Evolutionary conservation across 2,113 vertebrate species (phyloP).

Genomic region (Geococcyx californianus): DNA sequence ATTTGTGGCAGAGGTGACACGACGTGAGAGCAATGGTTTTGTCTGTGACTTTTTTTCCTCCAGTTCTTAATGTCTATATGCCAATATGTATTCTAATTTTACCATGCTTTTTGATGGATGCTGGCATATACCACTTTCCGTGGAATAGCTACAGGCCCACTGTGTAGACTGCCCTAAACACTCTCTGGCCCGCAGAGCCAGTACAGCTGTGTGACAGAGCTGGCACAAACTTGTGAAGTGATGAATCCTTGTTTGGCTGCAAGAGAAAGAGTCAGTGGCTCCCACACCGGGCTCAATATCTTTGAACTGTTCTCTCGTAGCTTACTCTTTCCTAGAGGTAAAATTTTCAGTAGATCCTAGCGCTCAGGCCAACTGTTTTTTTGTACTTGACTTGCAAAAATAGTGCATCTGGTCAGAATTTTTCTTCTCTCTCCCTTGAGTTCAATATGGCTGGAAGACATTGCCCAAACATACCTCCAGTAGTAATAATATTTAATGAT

Average conservation of each 20-base stretch:
- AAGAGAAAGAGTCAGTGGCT: not conserved
- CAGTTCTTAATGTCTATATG: not conserved
- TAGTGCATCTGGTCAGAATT: not conserved
- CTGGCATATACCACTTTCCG: not conserved
- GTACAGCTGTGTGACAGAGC: not conserved
- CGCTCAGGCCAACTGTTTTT: not conserved
- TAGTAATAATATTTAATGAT: conserved; percentile 35
- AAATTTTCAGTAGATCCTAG: not conserved
- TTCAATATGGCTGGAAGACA: not conserved
- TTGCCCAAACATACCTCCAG: conserved; percentile 18
- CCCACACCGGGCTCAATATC: not conserved
- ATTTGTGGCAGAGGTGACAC: not conserved
- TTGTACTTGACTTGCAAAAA: not conserved
- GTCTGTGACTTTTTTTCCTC: not conserved
- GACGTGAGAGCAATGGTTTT: not conserved
- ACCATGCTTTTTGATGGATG: not conserved
- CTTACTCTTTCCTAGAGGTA: not conserved
- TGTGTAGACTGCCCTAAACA: not conserved
- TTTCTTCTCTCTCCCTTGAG: not conserved
- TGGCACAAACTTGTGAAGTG: not conserved
- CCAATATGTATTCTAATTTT: not conserved
- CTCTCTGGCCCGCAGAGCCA: too few relatives aligned
- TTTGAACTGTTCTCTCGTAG: not conserved
- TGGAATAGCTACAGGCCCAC: not conserved
- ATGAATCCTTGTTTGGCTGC: not conserved